These are phyloP conservation scores for Atractosteus spatula DNA, from an alignment of 2,113 vertebrate species.

Conservation along the genomic window DNA sequence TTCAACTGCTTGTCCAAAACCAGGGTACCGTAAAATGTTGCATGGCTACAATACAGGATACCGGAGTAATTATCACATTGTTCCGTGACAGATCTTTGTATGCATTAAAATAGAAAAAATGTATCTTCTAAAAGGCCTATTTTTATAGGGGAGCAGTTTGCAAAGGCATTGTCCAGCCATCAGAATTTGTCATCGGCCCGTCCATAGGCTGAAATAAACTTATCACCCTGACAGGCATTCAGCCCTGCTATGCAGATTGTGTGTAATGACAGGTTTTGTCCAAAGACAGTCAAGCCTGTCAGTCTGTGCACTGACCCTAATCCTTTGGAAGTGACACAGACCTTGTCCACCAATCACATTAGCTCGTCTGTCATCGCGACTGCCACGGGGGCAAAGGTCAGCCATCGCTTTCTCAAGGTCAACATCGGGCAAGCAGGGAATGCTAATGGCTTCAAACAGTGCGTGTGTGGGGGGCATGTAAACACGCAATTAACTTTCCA, in stretches of 20 bases:
- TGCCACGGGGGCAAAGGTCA: constrained; percentile 17
- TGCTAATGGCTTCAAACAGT: constrained; percentile 37
- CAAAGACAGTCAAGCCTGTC: constrained; percentile 1
- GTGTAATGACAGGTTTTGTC: neutral
- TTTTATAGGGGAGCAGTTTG: constrained; percentile 27
- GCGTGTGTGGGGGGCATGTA: neutral
- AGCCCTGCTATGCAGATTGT: neutral
- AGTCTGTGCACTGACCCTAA: constrained; percentile 2
- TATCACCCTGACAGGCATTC: constrained; percentile 14
- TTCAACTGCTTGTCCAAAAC: too few species aligned
- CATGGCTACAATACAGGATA: too few species aligned
- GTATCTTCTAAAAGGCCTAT: neutral
- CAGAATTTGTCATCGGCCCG: constrained; percentile 13
- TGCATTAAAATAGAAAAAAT: neutral
- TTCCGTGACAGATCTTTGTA: neutral
- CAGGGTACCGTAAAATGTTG: too few species aligned
- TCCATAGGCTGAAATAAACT: constrained; percentile 21
- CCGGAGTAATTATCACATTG: constrained; percentile 12
- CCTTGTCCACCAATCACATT: constrained; percentile 13
- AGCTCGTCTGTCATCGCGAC: constrained; percentile 27
- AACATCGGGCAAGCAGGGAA: constrained; percentile 40
- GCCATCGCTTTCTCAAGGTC: constrained; percentile 31
- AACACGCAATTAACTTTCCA: constrained; percentile 16
- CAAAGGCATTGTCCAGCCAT: constrained; percentile 32
- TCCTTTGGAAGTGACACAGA: neutral